Base-by-base conservation (phyloP, 2,797 vertebrate species). In the Malacoraja senta region DNA sequence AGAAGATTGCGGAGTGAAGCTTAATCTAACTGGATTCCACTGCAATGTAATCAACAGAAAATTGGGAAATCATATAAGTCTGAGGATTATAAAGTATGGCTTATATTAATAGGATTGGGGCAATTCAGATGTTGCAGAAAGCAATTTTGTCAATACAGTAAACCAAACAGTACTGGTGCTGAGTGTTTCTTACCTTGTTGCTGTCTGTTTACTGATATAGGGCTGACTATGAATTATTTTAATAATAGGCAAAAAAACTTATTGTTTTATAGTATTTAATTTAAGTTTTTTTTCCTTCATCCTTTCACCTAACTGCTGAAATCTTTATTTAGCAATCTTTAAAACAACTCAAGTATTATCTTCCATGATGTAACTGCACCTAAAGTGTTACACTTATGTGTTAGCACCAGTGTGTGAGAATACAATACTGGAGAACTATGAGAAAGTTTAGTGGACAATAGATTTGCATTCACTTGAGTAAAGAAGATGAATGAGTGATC, bases 11-110 rank as follows among this genome's bases (percentile, higher is more conserved):
- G 53, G 35, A 74, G 84, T 35, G 38, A 29, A 74, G 90, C 90
- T 91, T 91, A 91, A 24, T 53, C 32, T 74, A 91, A 91, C 71
- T 44, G 90, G 71, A 91, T 91, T 91, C 90, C 90, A 38, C 68
- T 74, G 35, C 90, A 91, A 26, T 74, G 90, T 19, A 38, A 91
- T 91, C 68, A 72, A 91, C 68, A 29, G 90, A 91, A 91, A 91
- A 91, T 74, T 32, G 68, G 38, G 53, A 74, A 91, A 53, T 91
- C 38, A 29, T 71, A 71, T 32, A 53, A 72, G 9, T 13, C 35
- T 17, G 10, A 24, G 68, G 90, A 91, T 91, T 91, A 91, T 53
- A 74, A 19, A 44, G 38, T 53, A 24, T 35, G 44, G 35, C 71
- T 91, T 91, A 91, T 3, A 38, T 91, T 91, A 91, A 91, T 91